Base-by-base conservation (phyloP, 2,888 invertebrate genomes). In the Protula sp. region DNA sequence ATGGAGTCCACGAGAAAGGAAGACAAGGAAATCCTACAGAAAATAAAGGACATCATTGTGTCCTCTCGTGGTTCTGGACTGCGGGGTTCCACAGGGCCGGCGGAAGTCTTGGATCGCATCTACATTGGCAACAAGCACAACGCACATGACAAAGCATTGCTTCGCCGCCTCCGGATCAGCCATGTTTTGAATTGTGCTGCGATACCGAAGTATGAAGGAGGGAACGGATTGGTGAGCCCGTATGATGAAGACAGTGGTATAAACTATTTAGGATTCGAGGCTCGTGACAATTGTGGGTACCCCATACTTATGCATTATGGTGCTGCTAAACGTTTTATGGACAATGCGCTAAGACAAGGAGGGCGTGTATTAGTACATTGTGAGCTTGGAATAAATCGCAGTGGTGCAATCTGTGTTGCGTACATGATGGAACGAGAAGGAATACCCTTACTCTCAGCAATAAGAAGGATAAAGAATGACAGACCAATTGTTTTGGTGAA, bases 141-240 rank as follows among this genome's bases (percentile, higher is more conserved):
- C 52, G 60, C 60, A 3, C 5, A 19, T 22, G 29, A 56, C 57
- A 4, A n/a, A 19, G 31, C 31, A 3, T 14, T 55, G 24, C 55
- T 55, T 4, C 4, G 24, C 3, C 5, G 55, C n/a, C 5, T 30
- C 4, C 5, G 55, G 14, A 63, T 64, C 47, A 64, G 58, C 2
- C 61, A 61, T 30, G 57, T 64, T 19, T 45, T 64, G 19, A 64
- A 64, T 57, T 64, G 64, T 47, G 64, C 64, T 1, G 64, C 55
- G 22, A 29, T 3, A 28, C 38, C 31, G 22, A 38, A 52, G 28
- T 50, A 58, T 30, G n/a, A 14, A 2, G 14, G 2, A 22, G 19
- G 14, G 24, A n/a, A 30, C 22, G 5, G 5, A 5, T 9, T 5
- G 5, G 47, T 29, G 27, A 56, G 51, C 29, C 64, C 64, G 9